Evolutionary conservation across 1,140 invertebrate genomes (phyloP).

Genomic region (Nebria ingens): DNA sequence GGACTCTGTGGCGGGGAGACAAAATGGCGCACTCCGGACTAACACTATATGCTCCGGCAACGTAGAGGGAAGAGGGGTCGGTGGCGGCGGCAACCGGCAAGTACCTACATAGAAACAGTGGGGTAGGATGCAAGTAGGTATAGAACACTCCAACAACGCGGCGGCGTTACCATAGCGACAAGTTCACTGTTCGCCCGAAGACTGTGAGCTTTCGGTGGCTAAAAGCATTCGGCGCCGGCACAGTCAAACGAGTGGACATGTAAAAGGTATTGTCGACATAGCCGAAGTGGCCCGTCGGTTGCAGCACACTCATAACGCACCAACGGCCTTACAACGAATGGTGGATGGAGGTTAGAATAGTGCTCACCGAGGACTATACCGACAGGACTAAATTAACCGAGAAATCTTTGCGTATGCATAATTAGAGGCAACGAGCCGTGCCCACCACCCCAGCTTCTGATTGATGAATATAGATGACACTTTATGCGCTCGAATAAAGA

Average conservation of each 20-base stretch:
- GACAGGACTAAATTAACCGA: constrained; percentile 5
- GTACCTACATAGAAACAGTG: no score
- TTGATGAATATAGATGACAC: constrained; percentile 7
- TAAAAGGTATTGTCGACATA: background rate
- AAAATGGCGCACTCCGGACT: constrained; percentile 15
- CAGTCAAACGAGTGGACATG: background rate
- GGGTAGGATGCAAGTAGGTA: no score
- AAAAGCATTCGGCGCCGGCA: background rate
- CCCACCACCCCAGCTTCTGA: background rate
- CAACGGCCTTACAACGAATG: background rate
- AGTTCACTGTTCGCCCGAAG: background rate
- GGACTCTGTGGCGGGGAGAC: constrained; percentile 15
- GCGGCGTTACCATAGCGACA: background rate
- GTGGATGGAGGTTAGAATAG: background rate
- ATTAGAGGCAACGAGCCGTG: constrained; percentile 4
- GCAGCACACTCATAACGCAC: no score
- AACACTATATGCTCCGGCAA: constrained; percentile 12
- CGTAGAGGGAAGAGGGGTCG: background rate
- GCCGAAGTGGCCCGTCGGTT: background rate
- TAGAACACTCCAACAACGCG: background rate
- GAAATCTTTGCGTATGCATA: constrained; percentile 8
- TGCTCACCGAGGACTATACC: background rate
- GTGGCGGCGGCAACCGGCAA: background rate
- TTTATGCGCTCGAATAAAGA: constrained; percentile 5
- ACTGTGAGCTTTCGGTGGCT: background rate